Evolutionary conservation across 2,888 invertebrate genomes (phyloP).

Genomic region (Drosophila phalerata): DNA sequence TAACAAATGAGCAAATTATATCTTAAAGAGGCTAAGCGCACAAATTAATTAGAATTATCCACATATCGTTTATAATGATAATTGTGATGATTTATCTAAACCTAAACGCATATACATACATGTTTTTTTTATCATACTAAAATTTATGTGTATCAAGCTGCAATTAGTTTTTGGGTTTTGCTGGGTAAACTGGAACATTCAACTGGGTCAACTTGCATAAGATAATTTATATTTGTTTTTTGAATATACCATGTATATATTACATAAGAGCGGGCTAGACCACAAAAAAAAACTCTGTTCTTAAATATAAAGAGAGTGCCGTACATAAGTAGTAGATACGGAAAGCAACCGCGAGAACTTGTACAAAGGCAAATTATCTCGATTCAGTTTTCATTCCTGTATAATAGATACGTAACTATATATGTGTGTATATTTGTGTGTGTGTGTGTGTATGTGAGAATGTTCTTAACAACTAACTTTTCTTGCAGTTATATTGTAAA

Average conservation of each 20-base stretch:
- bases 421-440: conserved; percentile 23
- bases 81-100: conserved; percentile 29
- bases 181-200: conserved; percentile 63
- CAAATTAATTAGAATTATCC: conserved; percentile 35
- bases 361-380: conserved; percentile 14
- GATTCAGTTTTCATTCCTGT: conserved; percentile 26
- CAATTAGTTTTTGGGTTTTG: conserved; percentile 21
- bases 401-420: conserved; percentile 27
- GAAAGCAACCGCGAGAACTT: conserved; percentile 31
- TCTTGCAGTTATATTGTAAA: conserved; percentile 42
- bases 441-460: conserved; percentile 14
- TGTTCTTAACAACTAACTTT: conserved; percentile 34
- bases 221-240: conserved; percentile 24
- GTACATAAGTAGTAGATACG: conserved; percentile 43
- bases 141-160: conserved; percentile 16
- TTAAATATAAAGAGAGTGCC: conserved; percentile 49
- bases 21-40: conserved; percentile 55
- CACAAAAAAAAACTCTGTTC: conserved; percentile 34
- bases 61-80: conserved; percentile 53
- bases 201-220: conserved; percentile 62
- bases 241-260: conserved; percentile 48
- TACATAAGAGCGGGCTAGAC: conserved; percentile 38
- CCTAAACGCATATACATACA: conserved; percentile 21
- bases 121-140: conserved; percentile 2
- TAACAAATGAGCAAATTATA: conserved; percentile 52